These are phyloP conservation scores for Entelurus aequoreus DNA, from an alignment of 2,113 vertebrate genomes.

Conservation along the genomic window DNA sequence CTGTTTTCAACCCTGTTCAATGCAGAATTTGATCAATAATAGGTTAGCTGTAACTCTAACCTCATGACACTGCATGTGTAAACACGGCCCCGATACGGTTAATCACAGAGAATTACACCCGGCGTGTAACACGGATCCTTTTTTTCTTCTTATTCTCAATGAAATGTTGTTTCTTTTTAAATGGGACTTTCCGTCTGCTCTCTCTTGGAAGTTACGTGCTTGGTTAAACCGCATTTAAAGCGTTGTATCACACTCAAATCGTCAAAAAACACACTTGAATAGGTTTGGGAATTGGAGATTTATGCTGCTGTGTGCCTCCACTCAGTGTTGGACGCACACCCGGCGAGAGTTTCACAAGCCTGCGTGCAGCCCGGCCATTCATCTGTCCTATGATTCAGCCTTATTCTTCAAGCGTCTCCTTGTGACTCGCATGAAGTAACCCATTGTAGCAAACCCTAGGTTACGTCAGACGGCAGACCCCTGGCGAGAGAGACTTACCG, in stretches of 20 bases:
- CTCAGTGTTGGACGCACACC: conserved; percentile 7
- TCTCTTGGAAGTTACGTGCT: conserved; percentile 7
- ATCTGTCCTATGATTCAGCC: conserved; percentile 40
- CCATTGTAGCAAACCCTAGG: conserved; percentile 29
- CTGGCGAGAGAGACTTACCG: conserved; percentile 10
- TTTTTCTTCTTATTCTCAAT: conserved; percentile 40
- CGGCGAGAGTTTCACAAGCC: conserved; percentile 23
- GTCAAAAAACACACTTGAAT: conserved; percentile 22
- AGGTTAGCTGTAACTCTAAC: conserved; percentile 47
- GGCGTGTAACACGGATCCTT: conserved; percentile 39
- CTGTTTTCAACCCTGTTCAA: no score
- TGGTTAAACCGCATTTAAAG: background rate
- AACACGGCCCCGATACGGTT: conserved; percentile 49
- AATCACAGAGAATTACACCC: conserved; percentile 45
- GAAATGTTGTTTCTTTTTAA: conserved; percentile 24
- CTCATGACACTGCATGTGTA: conserved; percentile 56
- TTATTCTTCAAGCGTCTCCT: conserved; percentile 35
- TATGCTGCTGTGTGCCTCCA: background rate
- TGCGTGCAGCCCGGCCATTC: conserved; percentile 14
- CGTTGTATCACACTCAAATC: conserved; percentile 24
- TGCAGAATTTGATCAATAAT: conserved; percentile 16
- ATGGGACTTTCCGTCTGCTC: conserved; percentile 43
- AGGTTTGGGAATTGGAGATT: conserved; percentile 24
- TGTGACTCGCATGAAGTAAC: conserved; percentile 31
- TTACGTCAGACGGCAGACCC: conserved; percentile 30